Base-by-base conservation (phyloP, 1,140 invertebrate genomes). In the Ceratosolen solmsi region DNA sequence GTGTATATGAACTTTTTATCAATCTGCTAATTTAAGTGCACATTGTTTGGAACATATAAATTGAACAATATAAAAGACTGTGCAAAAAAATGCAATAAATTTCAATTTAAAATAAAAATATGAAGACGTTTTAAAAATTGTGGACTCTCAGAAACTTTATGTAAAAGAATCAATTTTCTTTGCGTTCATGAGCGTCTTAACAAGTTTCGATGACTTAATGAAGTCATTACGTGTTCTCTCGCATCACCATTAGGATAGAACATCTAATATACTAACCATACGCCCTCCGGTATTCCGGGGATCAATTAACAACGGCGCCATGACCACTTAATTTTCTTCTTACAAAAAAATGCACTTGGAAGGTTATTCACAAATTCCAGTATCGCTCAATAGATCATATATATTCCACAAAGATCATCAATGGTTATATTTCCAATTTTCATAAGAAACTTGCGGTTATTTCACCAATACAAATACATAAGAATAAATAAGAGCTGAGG, bases 281-380 rank as follows among this genome's bases (percentile, higher is more conserved):
- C 54, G 84, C 85, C 87, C 84, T 84, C 86, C 79, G 86, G 72
- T 86, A 54, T 36, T 79, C 65, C 22, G 38, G 77, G n/a, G n/a
- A n/a, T n/a, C n/a, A n/a, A n/a, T n/a, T n/a, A n/a, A n/a, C n/a
- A n/a, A n/a, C 51, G 77, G 77, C 77, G 65, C 77, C 77, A 79
- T 49, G 46, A 41, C 60, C 60, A 68, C 49, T 78, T 78, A 78
- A 70, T 65, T 70, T 70, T n/a, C 13, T 30, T 30, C 49, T 15
- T 27, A 63, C 60, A 15, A 36, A 63, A 63, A 63, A 60, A 49
- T 49, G 25, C 17, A 13, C 70, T 51, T 30, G 8, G 1, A 72
- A 15, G 38, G 15, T 9, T 72, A 49, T 30, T 8, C 41, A 36
- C 38, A 70, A 70, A 49, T 72, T 49, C 22, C 70, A 51, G 27